A percentile compares a stretch with the other conserved stretches of the same genome.
Evolutionary conservation across 2,888 invertebrate species (phyloP).

Genomic region (Drosophila antonietae): DNA sequence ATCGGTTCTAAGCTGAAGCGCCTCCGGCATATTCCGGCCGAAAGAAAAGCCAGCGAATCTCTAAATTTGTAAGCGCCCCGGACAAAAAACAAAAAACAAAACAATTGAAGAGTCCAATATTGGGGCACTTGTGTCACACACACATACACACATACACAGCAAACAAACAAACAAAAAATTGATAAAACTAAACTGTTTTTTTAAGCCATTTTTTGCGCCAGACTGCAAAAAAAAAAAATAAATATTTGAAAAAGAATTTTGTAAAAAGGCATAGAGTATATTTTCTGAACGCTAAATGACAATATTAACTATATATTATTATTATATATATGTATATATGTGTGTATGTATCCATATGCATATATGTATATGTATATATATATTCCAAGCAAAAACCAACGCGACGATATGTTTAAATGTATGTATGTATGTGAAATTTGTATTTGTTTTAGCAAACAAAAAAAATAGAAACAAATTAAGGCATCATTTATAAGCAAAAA

Average conservation of each 20-base stretch:
- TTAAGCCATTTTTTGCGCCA: slow-evolving; percentile 55
- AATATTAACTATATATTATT: slow-evolving; percentile 69
- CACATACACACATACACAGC: slow-evolving; percentile 23
- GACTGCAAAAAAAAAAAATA: slow-evolving; percentile 28
- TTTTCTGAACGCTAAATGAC: slow-evolving; percentile 80
- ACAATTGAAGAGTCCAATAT: slow-evolving; percentile 28
- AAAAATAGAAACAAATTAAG: slow-evolving; percentile 15
- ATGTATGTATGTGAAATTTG: slow-evolving; percentile 43
- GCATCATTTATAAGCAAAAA: slow-evolving; percentile 41
- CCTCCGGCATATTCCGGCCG: slow-evolving; percentile 17
- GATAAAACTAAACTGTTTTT: slow-evolving; percentile 58
- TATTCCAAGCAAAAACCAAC: slow-evolving; percentile 42
- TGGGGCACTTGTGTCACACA: slow-evolving; percentile 15
- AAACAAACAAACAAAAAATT: slow-evolving; percentile 22
- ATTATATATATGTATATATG: slow-evolving; percentile 13
- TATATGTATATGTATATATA: slow-evolving; percentile 27
- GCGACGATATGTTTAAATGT: slow-evolving; percentile 44
- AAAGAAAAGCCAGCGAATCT: slow-evolving; percentile 45
- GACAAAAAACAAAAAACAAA: slow-evolving; percentile 7
- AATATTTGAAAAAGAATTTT: slow-evolving; percentile 26
- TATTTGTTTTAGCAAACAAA: slow-evolving; percentile 50
- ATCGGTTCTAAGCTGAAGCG: slow-evolving; percentile 56
- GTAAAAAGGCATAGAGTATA: slow-evolving; percentile 68
- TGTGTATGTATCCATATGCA: slow-evolving; percentile 47
- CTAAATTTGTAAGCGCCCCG: slow-evolving; percentile 29